Evolutionary conservation across 1,140 invertebrate genomes (phyloP).

Genomic region (Potamilus streckersoni): DNA sequence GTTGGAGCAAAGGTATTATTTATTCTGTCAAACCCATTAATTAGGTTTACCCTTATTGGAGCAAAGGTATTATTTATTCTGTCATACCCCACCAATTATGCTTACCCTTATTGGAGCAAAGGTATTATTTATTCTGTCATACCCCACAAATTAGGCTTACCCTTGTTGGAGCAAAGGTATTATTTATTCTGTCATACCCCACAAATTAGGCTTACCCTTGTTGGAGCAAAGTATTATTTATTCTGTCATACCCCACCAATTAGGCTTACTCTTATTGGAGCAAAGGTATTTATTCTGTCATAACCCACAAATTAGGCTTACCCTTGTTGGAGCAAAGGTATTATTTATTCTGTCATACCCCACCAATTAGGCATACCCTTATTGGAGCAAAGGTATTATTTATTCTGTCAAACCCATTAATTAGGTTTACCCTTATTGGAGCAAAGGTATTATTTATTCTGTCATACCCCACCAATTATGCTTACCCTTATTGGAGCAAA

Average conservation of each 20-base stretch:
- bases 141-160: slow-evolving; percentile 38
- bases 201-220: slow-evolving; percentile 45
- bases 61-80: slow-evolving; percentile 46
- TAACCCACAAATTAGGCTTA: slow-evolving; percentile 36
- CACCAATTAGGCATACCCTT: slow-evolving; percentile 42
- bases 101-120: slow-evolving; percentile 56
- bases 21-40: not conserved
- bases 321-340: slow-evolving; percentile 60
- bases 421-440: slow-evolving; percentile 53
- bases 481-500: slow-evolving; percentile 56
- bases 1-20: slow-evolving; percentile 58
- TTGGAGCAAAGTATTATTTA: slow-evolving; percentile 53
- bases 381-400: slow-evolving; percentile 58
- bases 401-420: not conserved
- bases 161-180: slow-evolving; percentile 60
- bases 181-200: too few relatives aligned
- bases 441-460: slow-evolving; percentile 46
- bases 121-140: slow-evolving; percentile 31
- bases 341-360: too few relatives aligned
- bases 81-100: slow-evolving; percentile 23
- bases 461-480: slow-evolving; percentile 23
- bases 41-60: slow-evolving; percentile 53
- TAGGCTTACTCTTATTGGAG: slow-evolving; percentile 52
- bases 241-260: slow-evolving; percentile 10
- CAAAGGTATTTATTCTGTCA: slow-evolving; percentile 42